Conservation (phyloP, 2,888 invertebrate species). For the Dascillus cervinus region DNA sequence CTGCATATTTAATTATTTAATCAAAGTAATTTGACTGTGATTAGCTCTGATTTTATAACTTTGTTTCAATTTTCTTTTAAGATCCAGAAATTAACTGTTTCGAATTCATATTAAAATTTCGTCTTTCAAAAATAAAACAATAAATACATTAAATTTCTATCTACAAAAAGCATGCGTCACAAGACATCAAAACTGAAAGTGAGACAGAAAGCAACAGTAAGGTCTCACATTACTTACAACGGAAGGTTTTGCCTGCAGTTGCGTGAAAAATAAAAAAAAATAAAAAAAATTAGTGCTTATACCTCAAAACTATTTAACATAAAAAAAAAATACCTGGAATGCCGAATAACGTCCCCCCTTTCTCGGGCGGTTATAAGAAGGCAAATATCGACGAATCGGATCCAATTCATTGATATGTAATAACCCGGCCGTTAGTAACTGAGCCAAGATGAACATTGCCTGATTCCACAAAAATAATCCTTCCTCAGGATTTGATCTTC, state of each 20-base stretch:
- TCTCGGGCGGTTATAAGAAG: conserved; percentile 90
- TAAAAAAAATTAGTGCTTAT: not conserved
- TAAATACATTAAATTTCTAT: too few species aligned
- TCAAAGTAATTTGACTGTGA: too few species aligned
- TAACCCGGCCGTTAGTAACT: conserved; percentile 81
- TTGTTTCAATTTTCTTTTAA: too few species aligned
- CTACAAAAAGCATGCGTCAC: too few species aligned
- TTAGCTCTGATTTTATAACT: too few species aligned
- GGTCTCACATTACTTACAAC: conserved; percentile 51
- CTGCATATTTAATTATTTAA: too few species aligned
- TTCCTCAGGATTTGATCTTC: conserved; percentile 41
- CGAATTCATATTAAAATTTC: too few species aligned
- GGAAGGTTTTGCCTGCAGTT: conserved; percentile 50
- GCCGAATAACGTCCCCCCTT: conserved; percentile 92
- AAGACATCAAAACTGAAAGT: too few species aligned
- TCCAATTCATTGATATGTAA: conserved; percentile 93
- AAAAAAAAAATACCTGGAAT: conserved; percentile 68
- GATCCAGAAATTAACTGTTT: too few species aligned
- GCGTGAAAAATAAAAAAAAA: conserved; percentile 17
- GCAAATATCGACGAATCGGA: conserved; percentile 88
- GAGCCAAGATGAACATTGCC: conserved; percentile 88
- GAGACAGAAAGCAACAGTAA: conserved; percentile 1
- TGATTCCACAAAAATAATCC: conserved; percentile 92
- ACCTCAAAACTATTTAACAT: not conserved
- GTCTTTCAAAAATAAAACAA: too few species aligned